Percentiles rank a stretch among this genome's conserved stretches.
phyloP scores from a whole-genome alignment of 2,113 vertebrate genomes.

The Sylvietta virens region DNA sequence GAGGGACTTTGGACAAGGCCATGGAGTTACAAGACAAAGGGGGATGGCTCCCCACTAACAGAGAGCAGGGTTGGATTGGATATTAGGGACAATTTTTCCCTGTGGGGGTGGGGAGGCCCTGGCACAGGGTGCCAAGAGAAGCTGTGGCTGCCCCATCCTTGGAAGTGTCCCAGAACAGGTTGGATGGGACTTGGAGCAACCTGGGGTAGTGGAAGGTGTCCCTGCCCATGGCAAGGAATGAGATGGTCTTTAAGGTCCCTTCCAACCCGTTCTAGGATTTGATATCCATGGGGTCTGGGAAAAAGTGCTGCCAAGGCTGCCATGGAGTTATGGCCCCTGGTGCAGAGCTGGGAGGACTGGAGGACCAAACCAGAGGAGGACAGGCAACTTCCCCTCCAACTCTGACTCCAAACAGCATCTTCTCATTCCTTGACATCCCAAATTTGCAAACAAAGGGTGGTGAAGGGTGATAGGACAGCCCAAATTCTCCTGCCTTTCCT shows the following conservation, averaged over 20 bases:
- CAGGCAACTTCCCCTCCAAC: background rate
- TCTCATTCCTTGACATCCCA: background rate
- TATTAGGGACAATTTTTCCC: background rate
- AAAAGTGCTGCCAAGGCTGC: background rate
- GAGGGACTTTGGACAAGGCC: background rate
- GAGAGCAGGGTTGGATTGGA: background rate
- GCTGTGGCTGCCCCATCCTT: background rate
- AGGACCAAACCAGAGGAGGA: background rate
- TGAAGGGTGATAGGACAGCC: background rate
- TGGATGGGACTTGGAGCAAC: background rate
- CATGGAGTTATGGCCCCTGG: fast-evolving
- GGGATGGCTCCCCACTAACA: background rate
- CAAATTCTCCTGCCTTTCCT: background rate
- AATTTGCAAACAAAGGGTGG: background rate
- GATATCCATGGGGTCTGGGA: background rate
- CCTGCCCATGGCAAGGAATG: background rate
- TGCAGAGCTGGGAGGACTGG: background rate
- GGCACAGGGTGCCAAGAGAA: background rate
- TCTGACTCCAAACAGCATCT: background rate
- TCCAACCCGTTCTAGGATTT: background rate
- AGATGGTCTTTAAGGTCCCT: background rate
- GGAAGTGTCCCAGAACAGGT: background rate
- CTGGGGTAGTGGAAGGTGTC: background rate
- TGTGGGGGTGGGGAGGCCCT: background rate
- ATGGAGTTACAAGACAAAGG: background rate